These are phyloP conservation scores for Chrysomallon squamiferum DNA, from an alignment of 1,140 invertebrate genomes.

Conservation along the genomic window DNA sequence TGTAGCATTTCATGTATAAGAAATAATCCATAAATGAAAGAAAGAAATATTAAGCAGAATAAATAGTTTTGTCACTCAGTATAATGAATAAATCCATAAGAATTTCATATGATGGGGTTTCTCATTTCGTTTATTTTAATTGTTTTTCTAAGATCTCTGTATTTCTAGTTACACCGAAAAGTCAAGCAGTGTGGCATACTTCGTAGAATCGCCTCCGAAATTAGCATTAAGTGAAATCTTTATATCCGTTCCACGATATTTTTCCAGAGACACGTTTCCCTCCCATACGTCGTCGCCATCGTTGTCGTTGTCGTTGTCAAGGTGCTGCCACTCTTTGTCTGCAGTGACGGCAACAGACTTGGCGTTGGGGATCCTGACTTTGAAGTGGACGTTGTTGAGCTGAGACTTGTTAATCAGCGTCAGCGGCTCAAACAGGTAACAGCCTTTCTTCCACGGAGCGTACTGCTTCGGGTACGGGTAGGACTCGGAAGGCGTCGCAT, in stretches of 20 bases:
- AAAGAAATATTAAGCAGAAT: too few relatives aligned
- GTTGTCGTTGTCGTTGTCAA: constrained; percentile 32
- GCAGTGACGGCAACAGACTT: constrained; percentile 58
- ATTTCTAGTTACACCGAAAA: constrained; percentile 48
- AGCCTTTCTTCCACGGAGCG: constrained; percentile 64
- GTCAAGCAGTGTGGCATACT: constrained; percentile 60
- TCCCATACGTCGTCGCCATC: constrained; percentile 41
- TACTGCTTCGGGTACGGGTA: constrained; percentile 61
- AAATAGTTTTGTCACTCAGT: too few relatives aligned
- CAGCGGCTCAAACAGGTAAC: constrained; percentile 55
- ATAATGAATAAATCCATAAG: too few relatives aligned
- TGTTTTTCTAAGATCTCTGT: too few relatives aligned
- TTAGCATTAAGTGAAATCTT: constrained; percentile 60
- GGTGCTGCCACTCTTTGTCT: constrained; percentile 58
- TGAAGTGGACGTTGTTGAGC: constrained; percentile 42
- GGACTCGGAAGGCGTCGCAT: constrained; percentile 6
- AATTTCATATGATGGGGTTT: too few relatives aligned
- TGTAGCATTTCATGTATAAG: too few relatives aligned
- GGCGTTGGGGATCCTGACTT: constrained; percentile 54
- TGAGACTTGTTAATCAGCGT: constrained; percentile 27
- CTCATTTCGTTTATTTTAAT: too few relatives aligned
- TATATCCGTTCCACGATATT: constrained; percentile 33
- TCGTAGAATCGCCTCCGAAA: constrained; percentile 55
- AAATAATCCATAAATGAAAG: too few relatives aligned
- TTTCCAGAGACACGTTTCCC: constrained; percentile 40